A percentile compares a stretch with the other conserved stretches of the same genome.
phyloP scores from a whole-genome alignment of 1,140 invertebrate genomes.

The Myzus persicae region DNA sequence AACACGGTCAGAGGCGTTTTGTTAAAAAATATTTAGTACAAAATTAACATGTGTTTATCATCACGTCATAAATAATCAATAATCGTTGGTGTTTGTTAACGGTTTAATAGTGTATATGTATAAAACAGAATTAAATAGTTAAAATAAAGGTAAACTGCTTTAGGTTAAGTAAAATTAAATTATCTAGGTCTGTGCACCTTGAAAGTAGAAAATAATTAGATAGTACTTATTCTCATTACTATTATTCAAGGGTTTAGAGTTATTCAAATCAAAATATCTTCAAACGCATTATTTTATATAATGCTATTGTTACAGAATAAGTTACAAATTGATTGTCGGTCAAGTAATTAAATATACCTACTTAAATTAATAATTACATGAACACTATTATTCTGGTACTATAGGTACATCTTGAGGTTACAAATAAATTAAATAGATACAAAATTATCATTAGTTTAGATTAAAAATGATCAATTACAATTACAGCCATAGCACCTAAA shows the following conservation, averaged over 20 bases:
- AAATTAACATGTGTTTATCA: conserved; percentile 1
- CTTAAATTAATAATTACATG: background rate
- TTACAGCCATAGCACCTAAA: background rate
- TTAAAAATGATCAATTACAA: background rate
- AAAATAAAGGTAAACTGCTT: no score
- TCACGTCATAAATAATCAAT: background rate
- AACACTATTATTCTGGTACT: background rate
- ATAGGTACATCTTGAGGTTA: background rate
- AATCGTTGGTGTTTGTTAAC: background rate
- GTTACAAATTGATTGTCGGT: background rate
- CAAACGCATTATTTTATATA: background rate
- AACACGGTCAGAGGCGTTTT: background rate
- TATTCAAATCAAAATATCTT: background rate
- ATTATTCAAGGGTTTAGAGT: background rate
- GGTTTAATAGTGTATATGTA: background rate
- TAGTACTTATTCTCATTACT: background rate
- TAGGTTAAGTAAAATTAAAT: background rate
- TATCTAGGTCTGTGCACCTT: background rate
- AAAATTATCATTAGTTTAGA: background rate
- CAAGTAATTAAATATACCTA: background rate
- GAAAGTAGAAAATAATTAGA: background rate
- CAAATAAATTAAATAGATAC: background rate
- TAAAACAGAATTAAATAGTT: no score
- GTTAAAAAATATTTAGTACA: background rate
- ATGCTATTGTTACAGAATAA: background rate